Conservation (phyloP, 2,113 vertebrate species). For the Chloropsis cyanopogon region DNA sequence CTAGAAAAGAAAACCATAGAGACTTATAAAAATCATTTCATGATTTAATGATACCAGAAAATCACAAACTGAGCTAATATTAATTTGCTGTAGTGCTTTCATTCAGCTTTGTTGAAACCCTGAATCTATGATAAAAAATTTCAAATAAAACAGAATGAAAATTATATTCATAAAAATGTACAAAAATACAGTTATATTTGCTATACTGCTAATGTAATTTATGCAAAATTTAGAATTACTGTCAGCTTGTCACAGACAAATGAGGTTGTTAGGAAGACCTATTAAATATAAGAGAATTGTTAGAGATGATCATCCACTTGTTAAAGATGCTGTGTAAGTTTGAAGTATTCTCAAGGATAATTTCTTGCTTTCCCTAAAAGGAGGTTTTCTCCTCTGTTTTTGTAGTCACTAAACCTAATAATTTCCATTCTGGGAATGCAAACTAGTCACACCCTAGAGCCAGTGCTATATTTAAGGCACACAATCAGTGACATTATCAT, state of each 20-base stretch:
- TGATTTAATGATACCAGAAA: neutral
- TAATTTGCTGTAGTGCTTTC: neutral
- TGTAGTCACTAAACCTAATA: neutral
- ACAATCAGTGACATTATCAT: neutral
- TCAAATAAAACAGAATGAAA: neutral
- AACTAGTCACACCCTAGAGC: neutral
- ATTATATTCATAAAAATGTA: neutral
- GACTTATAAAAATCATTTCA: neutral
- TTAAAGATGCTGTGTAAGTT: neutral
- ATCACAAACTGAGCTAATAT: neutral
- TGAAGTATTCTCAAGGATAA: neutral
- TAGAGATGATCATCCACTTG: neutral
- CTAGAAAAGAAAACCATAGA: slow-evolving; percentile 3
- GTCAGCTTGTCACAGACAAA: neutral
- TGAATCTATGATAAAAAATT: neutral
- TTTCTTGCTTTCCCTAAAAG: neutral
- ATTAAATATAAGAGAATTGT: neutral
- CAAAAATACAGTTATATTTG: neutral
- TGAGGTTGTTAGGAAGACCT: neutral
- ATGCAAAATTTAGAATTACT: neutral
- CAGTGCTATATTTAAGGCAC: neutral
- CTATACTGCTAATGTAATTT: neutral
- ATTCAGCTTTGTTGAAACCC: neutral
- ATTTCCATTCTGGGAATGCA: neutral
- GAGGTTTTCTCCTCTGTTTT: neutral